Evolutionary conservation across 2,113 vertebrate genomes (phyloP).

Genomic region (Boulengeromyrus knoepffleri): DNA sequence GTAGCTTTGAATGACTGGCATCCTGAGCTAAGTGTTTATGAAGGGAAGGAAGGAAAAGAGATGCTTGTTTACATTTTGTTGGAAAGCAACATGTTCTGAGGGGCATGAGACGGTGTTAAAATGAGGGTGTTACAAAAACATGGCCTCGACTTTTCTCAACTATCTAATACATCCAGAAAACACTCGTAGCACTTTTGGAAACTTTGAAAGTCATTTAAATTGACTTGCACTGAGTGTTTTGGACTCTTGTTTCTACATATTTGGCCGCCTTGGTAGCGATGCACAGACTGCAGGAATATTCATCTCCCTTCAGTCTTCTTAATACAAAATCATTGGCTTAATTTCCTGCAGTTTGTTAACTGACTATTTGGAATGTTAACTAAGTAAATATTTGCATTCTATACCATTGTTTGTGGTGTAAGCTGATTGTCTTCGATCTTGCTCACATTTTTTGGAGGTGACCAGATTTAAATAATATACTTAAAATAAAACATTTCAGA

Average conservation of each 20-base stretch:
- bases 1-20: not conserved
- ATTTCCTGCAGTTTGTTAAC: not conserved
- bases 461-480: not conserved
- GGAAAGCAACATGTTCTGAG: not conserved
- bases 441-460: not conserved
- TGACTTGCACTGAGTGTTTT: not conserved
- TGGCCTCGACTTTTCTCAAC: not conserved
- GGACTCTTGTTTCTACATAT: not conserved
- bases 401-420: not conserved
- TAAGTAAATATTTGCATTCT: not conserved
- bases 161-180: not conserved
- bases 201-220: not conserved
- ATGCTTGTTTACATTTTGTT: not conserved
- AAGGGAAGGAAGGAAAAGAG: not conserved
- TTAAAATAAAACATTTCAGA: not conserved
- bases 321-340: not conserved
- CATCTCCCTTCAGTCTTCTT: not conserved
- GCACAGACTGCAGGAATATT: not conserved
- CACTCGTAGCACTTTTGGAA: not conserved
- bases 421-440: not conserved
- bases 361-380: not conserved
- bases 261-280: not conserved
- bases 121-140: not conserved
- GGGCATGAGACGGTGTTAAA: not conserved
- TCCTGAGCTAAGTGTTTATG: not conserved